phyloP scores from a whole-genome alignment of 2,797 vertebrate species.

The Falco concolor region DNA sequence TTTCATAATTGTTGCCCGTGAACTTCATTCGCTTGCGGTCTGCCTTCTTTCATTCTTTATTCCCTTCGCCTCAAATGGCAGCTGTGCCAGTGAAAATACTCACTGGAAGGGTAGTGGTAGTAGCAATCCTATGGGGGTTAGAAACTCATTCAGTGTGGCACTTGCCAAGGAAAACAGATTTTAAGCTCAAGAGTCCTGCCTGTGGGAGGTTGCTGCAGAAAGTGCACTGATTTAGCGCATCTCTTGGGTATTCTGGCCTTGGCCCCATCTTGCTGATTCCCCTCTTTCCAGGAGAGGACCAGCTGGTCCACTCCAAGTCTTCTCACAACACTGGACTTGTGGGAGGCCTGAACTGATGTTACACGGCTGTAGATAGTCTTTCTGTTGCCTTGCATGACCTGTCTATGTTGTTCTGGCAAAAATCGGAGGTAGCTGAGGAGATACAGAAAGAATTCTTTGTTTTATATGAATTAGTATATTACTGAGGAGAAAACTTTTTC shows the following conservation, averaged over 20 bases:
- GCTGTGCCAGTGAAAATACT: background rate
- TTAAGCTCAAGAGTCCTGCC: conserved; percentile 55
- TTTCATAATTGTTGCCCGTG: background rate
- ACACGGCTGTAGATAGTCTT: background rate
- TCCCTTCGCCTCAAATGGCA: conserved; percentile 12
- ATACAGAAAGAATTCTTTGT: background rate
- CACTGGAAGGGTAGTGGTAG: conserved; percentile 14
- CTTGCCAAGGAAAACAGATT: conserved; percentile 64
- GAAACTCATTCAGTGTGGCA: background rate
- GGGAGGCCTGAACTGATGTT: background rate
- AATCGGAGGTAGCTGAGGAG: background rate
- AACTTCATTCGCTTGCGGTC: background rate
- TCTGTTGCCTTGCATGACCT: conserved; percentile 50
- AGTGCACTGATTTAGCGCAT: conserved; percentile 41
- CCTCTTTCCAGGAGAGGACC: conserved; percentile 33
- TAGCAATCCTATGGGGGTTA: background rate
- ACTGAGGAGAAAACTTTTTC: background rate
- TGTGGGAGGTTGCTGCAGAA: conserved; percentile 52
- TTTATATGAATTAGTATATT: background rate
- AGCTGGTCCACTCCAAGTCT: conserved; percentile 45
- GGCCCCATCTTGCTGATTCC: conserved; percentile 18
- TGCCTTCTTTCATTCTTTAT: background rate
- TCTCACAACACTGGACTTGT: background rate
- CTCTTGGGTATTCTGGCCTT: conserved; percentile 55
- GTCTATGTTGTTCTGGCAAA: background rate